These are phyloP conservation scores for Araneus ventricosus DNA, from an alignment of 1,140 invertebrate genomes.

Conservation along the genomic window DNA sequence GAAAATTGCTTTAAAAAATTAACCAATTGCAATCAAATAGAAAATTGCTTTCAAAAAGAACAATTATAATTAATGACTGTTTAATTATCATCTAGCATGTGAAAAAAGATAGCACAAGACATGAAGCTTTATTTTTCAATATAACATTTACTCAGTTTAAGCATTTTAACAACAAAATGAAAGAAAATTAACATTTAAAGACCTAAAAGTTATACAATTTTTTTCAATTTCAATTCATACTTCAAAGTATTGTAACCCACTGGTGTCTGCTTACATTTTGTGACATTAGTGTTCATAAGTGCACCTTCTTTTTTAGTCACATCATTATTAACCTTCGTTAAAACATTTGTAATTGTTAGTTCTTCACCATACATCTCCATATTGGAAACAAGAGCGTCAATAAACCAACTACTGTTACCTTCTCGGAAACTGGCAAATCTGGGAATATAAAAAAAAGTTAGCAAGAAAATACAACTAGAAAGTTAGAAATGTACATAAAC, in stretches of 20 bases:
- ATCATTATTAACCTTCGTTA: background rate
- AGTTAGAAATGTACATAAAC: background rate
- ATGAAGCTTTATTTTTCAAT: no score
- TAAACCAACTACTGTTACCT: background rate
- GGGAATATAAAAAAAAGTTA: background rate
- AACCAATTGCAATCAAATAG: no score
- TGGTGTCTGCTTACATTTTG: conserved; percentile 7
- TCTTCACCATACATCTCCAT: background rate
- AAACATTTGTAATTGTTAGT: background rate
- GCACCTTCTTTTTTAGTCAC: background rate
- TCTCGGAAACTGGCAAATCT: background rate
- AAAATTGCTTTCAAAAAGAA: no score
- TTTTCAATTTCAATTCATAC: conserved; percentile 21
- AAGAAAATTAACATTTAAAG: background rate
- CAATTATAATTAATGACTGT: no score
- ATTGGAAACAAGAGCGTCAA: background rate
- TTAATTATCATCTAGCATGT: no score
- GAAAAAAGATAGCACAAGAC: no score
- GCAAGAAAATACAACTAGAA: background rate
- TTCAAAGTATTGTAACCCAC: background rate
- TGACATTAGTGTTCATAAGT: background rate
- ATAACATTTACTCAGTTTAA: background rate
- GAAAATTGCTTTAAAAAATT: no score
- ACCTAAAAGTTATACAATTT: background rate
- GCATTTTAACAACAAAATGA: background rate